Evolutionary conservation across 2,797 vertebrate species (phyloP), one percentile per base, ranked within the genome.

Genomic region (Cryptoprocta ferox): DNA sequence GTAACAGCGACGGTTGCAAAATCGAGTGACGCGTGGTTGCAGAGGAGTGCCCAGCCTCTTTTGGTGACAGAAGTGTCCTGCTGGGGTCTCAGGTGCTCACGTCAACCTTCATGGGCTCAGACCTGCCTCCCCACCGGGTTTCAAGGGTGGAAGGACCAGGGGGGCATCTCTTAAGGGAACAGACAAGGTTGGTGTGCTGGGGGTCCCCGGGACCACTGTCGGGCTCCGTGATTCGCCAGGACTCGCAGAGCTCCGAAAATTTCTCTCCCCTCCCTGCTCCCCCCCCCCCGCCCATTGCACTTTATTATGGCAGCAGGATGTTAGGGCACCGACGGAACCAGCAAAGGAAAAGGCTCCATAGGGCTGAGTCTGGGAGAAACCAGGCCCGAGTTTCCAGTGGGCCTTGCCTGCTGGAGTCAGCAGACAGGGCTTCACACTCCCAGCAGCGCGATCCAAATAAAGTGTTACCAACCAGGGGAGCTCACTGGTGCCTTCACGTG

Each of bases 361-460:
- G 3, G 61, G 42, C 3, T 0, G 71, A 56, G 26, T 65, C 59
- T 1, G 6, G 70, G 18, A 90, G 59, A 93, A 65, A 32, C 48
- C 11, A 79, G 83, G 42, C 18, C 0, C 3, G 13, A 21, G 37
- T 48, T 35, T 76, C 73, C 28, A 42, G n/a, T 30, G 56, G 30
- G 65, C n/a, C 16, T 61, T 21, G 53, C 50, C 19, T 37, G 6
- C 68, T 3, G 14, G 37, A 79, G 63, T 59, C 30, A 11, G 56
- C 13, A 19, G 19, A 18, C 6, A 37, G 53, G 1, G 9, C 79
- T 50, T 24, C n/a, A 5, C 32, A 3, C 63, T 78, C 42, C 48
- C 19, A 37, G 89, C 6, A 30, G 2, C 13, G 32, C 45, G 30
- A 11, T 11, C 1, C 2, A 0, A 14, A 3, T 32, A 19, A 59